phyloP scores from a whole-genome alignment of 2,113 vertebrate species.

The Barbus barbus region DNA sequence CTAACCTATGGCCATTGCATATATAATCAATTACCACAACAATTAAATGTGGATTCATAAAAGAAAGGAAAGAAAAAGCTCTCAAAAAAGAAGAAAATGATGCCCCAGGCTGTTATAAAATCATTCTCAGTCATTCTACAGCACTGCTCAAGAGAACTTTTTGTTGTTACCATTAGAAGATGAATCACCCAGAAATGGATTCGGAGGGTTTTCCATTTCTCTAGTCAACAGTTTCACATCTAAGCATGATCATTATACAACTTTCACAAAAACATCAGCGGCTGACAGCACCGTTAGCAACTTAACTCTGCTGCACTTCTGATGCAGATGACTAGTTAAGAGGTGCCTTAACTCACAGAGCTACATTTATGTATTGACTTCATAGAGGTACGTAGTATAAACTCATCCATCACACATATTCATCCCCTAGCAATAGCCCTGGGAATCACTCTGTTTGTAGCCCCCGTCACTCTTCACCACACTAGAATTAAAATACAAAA shows the following conservation, averaged over 20 bases:
- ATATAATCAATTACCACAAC: no score
- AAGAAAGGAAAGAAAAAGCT: background rate
- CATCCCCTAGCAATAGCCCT: background rate
- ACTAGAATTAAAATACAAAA: conserved; percentile 35
- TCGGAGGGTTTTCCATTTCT: background rate
- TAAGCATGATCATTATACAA: background rate
- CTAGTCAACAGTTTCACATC: background rate
- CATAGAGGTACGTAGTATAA: background rate
- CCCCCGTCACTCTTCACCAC: conserved; percentile 25
- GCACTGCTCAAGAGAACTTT: background rate
- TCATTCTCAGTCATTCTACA: background rate
- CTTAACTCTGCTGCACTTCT: background rate
- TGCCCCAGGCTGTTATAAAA: background rate
- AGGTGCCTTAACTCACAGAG: background rate
- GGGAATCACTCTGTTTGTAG: conserved; percentile 7
- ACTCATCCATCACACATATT: background rate
- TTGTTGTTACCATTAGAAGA: background rate
- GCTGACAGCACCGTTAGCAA: background rate
- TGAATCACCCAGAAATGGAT: background rate
- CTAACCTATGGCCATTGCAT: background rate
- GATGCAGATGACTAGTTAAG: background rate
- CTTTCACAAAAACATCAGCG: background rate
- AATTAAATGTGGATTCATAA: no score
- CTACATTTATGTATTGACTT: background rate
- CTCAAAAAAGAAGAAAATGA: background rate